These are phyloP conservation scores for Basileuterus tristriatus DNA, from an alignment of 2,797 vertebrate genomes.

Conservation along the genomic window DNA sequence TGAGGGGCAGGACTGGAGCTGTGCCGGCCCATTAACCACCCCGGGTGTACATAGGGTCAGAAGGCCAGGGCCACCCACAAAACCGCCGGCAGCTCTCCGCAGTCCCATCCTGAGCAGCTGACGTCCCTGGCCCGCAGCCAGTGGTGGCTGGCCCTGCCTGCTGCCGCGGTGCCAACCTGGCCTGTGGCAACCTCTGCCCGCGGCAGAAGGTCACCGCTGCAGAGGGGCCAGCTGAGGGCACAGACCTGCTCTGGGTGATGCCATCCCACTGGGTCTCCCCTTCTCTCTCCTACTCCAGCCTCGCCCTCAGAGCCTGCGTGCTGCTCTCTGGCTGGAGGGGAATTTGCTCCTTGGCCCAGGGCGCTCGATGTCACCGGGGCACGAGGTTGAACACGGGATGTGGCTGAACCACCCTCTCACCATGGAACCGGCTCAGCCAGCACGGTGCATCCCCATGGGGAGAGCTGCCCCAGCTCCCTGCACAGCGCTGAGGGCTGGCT, in stretches of 20 bases:
- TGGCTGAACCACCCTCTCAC: not conserved
- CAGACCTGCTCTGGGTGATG: not conserved
- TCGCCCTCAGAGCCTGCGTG: fast-evolving
- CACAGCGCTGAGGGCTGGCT: fast-evolving
- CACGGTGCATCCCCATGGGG: not conserved
- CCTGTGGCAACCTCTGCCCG: constrained; percentile 25
- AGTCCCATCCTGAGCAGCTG: constrained; percentile 30
- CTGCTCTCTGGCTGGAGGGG: not conserved
- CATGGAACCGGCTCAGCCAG: not conserved
- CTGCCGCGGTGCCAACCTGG: fast-evolving
- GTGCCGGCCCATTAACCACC: constrained; percentile 53
- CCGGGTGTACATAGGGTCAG: constrained; percentile 39
- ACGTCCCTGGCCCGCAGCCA: constrained; percentile 29
- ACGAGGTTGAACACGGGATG: not conserved
- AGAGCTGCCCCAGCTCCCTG: not conserved
- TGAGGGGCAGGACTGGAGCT: not conserved
- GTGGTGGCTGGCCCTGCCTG: not conserved
- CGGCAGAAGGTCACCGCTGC: constrained; percentile 14
- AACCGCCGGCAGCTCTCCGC: not conserved
- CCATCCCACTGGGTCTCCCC: not conserved
- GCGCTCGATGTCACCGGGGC: fast-evolving
- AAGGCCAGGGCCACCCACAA: constrained; percentile 17
- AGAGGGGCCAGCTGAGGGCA: not conserved
- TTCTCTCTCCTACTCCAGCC: not conserved
- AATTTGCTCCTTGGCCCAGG: not conserved